Conservation (phyloP, 2,888 invertebrate genomes). For the Crioceris asparagi region DNA sequence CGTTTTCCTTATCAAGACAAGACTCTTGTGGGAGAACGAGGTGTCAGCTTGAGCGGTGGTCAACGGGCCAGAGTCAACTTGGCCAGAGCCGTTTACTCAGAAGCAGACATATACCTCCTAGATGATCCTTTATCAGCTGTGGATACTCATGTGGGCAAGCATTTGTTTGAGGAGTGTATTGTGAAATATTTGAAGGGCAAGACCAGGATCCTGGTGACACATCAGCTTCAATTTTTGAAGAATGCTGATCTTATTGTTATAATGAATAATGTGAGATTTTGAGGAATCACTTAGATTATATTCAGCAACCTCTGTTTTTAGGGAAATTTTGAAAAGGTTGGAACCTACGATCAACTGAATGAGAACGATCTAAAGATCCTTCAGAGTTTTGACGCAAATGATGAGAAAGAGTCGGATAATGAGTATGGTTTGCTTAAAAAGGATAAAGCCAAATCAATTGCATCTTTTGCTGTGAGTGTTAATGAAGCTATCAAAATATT, state of each 20-base stretch:
- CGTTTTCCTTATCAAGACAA: constrained; percentile 61
- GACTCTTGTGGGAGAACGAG: constrained; percentile 69
- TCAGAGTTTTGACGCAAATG: constrained; percentile 17
- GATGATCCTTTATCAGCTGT: constrained; percentile 76
- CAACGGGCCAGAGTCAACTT: constrained; percentile 72
- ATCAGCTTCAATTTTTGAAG: constrained; percentile 69
- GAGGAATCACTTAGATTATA: not conserved
- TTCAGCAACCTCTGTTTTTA: constrained; percentile 25
- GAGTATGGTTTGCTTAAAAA: too few relatives aligned
- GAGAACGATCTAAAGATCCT: constrained; percentile 36
- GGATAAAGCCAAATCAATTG: constrained; percentile 5
- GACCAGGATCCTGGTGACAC: constrained; percentile 70
- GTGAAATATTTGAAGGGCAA: constrained; percentile 45
- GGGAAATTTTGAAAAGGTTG: constrained; percentile 52
- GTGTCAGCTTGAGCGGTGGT: constrained; percentile 68
- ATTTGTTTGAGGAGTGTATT: constrained; percentile 65
- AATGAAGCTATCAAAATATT: not conserved
- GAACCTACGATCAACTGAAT: constrained; percentile 46
- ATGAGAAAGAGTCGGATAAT: constrained; percentile 15
- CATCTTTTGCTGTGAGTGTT: constrained; percentile 26
- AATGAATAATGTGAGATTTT: constrained; percentile 45
- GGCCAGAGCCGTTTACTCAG: constrained; percentile 65
- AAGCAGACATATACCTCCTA: constrained; percentile 65
- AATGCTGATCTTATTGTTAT: constrained; percentile 55
- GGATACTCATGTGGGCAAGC: constrained; percentile 63